A percentile compares a stretch with the other conserved stretches of the same genome.
These are phyloP conservation scores for Alitta virens DNA, from an alignment of 2,888 invertebrate genomes.

Conservation along the genomic window DNA sequence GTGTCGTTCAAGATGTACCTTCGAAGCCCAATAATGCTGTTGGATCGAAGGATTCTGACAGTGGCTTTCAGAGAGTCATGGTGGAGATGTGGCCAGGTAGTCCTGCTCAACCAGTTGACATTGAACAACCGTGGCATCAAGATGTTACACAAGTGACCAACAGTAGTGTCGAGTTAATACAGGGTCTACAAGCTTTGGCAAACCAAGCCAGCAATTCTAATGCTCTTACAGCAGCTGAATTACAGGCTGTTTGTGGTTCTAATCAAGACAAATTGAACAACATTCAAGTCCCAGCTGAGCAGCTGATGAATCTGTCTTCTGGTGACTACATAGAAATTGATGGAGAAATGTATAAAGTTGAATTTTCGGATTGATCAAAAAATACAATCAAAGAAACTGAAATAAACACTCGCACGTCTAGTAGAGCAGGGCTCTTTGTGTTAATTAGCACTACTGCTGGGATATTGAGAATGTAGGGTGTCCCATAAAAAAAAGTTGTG, in stretches of 20 bases:
- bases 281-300: conserved; percentile 44
- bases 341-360: conserved; percentile 51
- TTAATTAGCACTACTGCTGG: too few relatives aligned
- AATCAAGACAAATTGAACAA: background rate
- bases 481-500: too few relatives aligned
- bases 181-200: conserved; percentile 48
- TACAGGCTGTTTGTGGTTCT: background rate
- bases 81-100: conserved; percentile 11
- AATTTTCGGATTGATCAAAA: conserved; percentile 25
- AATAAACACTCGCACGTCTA: too few relatives aligned
- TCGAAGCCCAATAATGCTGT: background rate
- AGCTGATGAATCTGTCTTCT: conserved; percentile 42
- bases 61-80: conserved; percentile 9
- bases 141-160: conserved; percentile 26
- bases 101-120: conserved; percentile 13
- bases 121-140: background rate
- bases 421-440: too few relatives aligned
- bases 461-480: too few relatives aligned
- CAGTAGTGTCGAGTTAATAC: conserved; percentile 47
- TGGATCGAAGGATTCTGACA: background rate
- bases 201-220: conserved; percentile 23
- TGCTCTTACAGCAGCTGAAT: background rate
- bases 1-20: background rate
- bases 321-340: conserved; percentile 53
- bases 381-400: too few relatives aligned